A percentile compares a stretch with the other conserved stretches of the same genome.
Conservation (phyloP, 2,797 vertebrate species). For the Sebastes iracundus region DNA sequence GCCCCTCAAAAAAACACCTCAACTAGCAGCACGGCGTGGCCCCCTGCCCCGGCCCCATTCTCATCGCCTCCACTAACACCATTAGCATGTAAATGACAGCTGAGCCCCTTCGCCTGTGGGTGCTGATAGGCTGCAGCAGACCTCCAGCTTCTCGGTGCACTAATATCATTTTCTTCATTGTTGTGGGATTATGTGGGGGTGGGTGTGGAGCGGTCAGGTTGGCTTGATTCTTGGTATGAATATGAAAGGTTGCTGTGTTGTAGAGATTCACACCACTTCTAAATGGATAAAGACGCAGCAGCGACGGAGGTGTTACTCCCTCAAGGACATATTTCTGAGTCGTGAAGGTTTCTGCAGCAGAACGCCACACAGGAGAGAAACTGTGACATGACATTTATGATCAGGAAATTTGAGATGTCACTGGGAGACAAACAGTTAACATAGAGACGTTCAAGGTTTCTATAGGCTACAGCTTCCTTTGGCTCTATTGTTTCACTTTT, state of each 20-base stretch:
- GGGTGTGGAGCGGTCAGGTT: constrained; percentile 27
- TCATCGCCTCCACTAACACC: constrained; percentile 42
- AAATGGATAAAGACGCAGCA: neutral
- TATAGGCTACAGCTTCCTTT: neutral
- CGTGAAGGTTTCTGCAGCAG: neutral
- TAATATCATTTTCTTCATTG: constrained; percentile 69
- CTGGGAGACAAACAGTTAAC: neutral
- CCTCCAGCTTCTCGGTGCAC: constrained; percentile 50
- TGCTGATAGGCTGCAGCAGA: constrained; percentile 62
- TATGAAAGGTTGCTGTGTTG: constrained; percentile 33
- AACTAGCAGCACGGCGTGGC: constrained; percentile 5
- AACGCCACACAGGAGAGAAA: neutral
- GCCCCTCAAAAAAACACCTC: constrained; percentile 15
- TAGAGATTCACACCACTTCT: constrained; percentile 1
- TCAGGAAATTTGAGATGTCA: neutral
- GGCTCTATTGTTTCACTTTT: neutral
- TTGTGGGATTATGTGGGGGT: constrained; percentile 66
- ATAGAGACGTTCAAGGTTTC: neutral
- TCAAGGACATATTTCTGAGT: neutral
- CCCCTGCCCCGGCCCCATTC: constrained; percentile 27
- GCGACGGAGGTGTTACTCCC: neutral
- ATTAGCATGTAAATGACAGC: constrained; percentile 81
- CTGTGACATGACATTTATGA: neutral
- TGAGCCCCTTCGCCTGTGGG: constrained; percentile 51
- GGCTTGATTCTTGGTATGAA: constrained; percentile 31